These are phyloP conservation scores for Eurytoma californica DNA, from an alignment of 2,888 invertebrate genomes.

Conservation along the genomic window DNA sequence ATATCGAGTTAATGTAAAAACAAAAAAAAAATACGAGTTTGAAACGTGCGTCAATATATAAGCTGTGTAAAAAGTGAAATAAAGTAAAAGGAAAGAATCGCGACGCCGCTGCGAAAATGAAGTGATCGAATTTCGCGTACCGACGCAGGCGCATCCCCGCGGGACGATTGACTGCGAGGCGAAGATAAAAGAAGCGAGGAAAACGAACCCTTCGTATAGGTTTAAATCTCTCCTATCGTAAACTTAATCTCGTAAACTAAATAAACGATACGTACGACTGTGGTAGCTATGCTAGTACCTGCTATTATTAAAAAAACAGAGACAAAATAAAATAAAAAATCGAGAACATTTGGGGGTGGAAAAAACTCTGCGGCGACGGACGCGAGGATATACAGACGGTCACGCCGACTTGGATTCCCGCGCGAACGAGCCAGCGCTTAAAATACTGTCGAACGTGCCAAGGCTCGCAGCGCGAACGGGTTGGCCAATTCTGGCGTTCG, in stretches of 20 bases:
- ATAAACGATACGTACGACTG: slow-evolving; percentile 76
- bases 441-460: slow-evolving; percentile 55
- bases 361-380: slow-evolving; percentile 1
- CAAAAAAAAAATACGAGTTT: slow-evolving; percentile 18
- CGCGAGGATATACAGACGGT: neutral
- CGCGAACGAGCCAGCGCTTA: slow-evolving; percentile 32
- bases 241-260: slow-evolving; percentile 60
- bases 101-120: slow-evolving; percentile 8
- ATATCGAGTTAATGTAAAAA: slow-evolving; percentile 12
- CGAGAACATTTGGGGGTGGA: neutral
- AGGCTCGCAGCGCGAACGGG: slow-evolving; percentile 24
- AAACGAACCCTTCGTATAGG: slow-evolving; percentile 67
- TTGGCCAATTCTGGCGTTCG: slow-evolving; percentile 37
- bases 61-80: slow-evolving; percentile 34
- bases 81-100: slow-evolving; percentile 12
- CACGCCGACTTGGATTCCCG: slow-evolving; percentile 16
- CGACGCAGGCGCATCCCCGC: slow-evolving; percentile 19
- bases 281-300: slow-evolving; percentile 77
- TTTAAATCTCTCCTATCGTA: slow-evolving; percentile 40
- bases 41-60: slow-evolving; percentile 18
- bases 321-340: slow-evolving; percentile 31
- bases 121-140: slow-evolving; percentile 28
- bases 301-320: slow-evolving; percentile 66
- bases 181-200: slow-evolving; percentile 59
- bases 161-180: slow-evolving; percentile 31